A percentile compares a stretch with the other conserved stretches of the same genome.
These are phyloP conservation scores for Mylabris sibirica DNA, from an alignment of 2,888 invertebrate species.

Conservation along the genomic window DNA sequence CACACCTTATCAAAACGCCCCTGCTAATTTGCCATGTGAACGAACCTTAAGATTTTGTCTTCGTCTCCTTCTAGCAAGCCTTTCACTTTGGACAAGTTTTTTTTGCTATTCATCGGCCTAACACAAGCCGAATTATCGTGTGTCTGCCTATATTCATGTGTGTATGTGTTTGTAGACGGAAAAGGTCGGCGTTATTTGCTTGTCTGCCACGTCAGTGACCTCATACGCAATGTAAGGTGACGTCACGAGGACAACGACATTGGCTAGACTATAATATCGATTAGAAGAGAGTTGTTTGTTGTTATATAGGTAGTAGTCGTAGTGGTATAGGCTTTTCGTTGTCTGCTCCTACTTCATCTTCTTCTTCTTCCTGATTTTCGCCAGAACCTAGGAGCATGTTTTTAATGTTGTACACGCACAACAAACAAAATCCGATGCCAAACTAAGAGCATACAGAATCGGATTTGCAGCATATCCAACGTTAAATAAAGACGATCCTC, in stretches of 20 bases:
- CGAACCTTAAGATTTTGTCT: not conserved
- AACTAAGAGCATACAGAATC: not conserved
- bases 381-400: not conserved
- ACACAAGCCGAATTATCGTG: slow-evolving; percentile 32
- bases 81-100: not conserved
- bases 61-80: not conserved
- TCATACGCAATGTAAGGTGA: slow-evolving; percentile 42
- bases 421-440: not conserved
- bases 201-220: slow-evolving; percentile 37
- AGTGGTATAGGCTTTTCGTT: slow-evolving; percentile 29
- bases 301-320: slow-evolving; percentile 12
- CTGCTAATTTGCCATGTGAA: not conserved
- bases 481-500: too few species aligned
- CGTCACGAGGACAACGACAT: slow-evolving; percentile 46
- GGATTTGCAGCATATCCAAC: not conserved
- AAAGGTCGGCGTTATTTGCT: slow-evolving; percentile 24
- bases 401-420: not conserved
- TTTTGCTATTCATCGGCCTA: slow-evolving; percentile 21
- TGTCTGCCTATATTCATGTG: not conserved
- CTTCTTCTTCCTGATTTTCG: slow-evolving; percentile 29
- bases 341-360: slow-evolving; percentile 33
- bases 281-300: slow-evolving; percentile 21
- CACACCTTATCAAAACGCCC: too few species aligned
- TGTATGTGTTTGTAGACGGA: slow-evolving; percentile 15
- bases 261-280: slow-evolving; percentile 43